Percentiles rank a stretch among this genome's conserved stretches.
Evolutionary conservation across 2,797 vertebrate genomes (phyloP).

Genomic region (Anolis apletophallus): DNA sequence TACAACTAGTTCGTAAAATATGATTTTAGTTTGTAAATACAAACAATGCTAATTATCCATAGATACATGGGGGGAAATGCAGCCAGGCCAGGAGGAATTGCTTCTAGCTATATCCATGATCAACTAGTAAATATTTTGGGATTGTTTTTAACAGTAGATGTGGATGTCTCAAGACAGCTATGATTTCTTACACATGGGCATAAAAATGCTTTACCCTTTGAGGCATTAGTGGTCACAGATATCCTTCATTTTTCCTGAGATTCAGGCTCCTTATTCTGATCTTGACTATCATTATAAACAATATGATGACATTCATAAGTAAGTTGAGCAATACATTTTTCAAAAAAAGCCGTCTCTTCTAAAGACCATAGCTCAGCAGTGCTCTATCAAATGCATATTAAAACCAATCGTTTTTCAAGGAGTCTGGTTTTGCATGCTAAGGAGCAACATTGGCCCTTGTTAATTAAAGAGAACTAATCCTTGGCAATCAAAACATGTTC

Average conservation of each 20-base stretch:
- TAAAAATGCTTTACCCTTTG: too few relatives aligned
- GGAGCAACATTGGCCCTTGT: slow-evolving; percentile 30
- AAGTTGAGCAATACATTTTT: background rate
- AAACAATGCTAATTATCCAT: background rate
- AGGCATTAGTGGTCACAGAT: background rate
- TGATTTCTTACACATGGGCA: background rate
- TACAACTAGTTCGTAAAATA: background rate
- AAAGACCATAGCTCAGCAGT: slow-evolving; percentile 1
- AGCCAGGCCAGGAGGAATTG: background rate
- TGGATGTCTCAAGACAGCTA: background rate
- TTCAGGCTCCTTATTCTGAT: background rate
- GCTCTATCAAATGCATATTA: slow-evolving; percentile 12
- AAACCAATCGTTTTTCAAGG: slow-evolving; percentile 2
- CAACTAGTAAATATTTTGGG: background rate
- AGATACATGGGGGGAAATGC: background rate
- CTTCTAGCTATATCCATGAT: background rate
- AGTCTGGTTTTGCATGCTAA: slow-evolving; percentile 28
- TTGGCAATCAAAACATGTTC: slow-evolving; percentile 32
- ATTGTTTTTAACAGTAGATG: background rate
- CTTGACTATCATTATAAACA: background rate
- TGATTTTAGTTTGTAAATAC: background rate
- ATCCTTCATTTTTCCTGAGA: background rate
- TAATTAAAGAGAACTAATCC: slow-evolving; percentile 39
- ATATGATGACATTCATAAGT: background rate
- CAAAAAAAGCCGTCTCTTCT: background rate